phyloP scores from a whole-genome alignment of 2,888 invertebrate genomes.

The Antheraea yamamai region DNA sequence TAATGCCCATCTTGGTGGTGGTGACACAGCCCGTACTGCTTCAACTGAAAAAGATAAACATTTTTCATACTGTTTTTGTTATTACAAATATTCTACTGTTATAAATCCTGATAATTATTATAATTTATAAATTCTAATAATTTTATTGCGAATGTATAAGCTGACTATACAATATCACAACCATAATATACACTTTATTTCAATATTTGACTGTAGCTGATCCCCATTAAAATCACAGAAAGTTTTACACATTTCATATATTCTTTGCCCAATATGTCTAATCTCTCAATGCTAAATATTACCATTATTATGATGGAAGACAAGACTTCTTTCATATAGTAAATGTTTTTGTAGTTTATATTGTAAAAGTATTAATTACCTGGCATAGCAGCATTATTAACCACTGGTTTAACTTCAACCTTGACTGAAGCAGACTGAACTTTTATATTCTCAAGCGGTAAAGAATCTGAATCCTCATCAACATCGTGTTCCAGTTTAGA shows the following conservation, averaged over 20 bases:
- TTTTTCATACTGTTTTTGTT: background rate
- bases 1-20: slow-evolving; percentile 70
- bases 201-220: background rate
- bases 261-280: too few relatives aligned
- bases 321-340: background rate
- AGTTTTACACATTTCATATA: too few relatives aligned
- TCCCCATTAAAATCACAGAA: too few relatives aligned
- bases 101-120: background rate
- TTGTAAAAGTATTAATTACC: background rate
- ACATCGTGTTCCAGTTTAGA: slow-evolving; percentile 52
- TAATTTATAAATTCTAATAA: background rate
- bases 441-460: slow-evolving; percentile 53
- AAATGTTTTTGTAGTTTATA: background rate
- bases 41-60: background rate
- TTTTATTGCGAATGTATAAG: background rate
- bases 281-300: too few relatives aligned
- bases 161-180: background rate
- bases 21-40: slow-evolving; percentile 32
- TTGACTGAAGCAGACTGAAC: slow-evolving; percentile 28
- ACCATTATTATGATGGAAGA: too few relatives aligned
- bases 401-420: slow-evolving; percentile 12
- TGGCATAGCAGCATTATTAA: slow-evolving; percentile 3
- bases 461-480: slow-evolving; percentile 61
- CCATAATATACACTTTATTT: background rate
- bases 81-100: background rate